phyloP scores from a whole-genome alignment of 2,113 vertebrate genomes.

The Eudorcas thomsonii region DNA sequence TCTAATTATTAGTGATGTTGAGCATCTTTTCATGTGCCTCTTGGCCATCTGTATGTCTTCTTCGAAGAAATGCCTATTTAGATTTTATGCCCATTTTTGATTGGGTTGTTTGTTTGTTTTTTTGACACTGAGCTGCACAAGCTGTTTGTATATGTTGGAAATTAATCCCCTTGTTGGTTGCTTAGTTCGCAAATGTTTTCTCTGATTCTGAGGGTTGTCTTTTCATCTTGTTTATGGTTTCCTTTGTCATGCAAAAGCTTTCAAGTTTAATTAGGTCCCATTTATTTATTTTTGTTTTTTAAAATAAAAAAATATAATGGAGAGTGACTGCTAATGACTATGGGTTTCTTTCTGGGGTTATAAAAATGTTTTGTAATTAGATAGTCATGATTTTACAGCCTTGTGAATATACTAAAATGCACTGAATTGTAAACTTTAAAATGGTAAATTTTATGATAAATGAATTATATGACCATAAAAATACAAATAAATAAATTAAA shows the following conservation, averaged over 20 bases:
- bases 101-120: background rate
- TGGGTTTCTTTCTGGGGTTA: background rate
- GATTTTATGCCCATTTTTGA: background rate
- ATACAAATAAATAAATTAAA: background rate
- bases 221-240: background rate
- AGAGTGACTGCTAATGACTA: background rate
- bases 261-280: background rate
- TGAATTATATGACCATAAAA: background rate
- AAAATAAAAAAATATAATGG: background rate
- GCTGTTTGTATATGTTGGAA: background rate
- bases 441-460: background rate
- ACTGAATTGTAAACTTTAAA: background rate
- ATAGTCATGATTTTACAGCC: background rate
- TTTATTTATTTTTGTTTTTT: background rate
- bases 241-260: background rate
- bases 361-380: background rate
- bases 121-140: background rate
- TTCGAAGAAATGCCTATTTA: background rate
- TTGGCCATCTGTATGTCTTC: background rate
- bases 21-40: background rate
- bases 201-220: background rate
- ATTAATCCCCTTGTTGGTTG: background rate
- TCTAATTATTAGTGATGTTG: background rate
- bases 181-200: background rate
- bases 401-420: constrained; percentile 9